These are phyloP conservation scores for Ancistrus triradiatus DNA, from an alignment of 2,113 vertebrate species.

Conservation along the genomic window DNA sequence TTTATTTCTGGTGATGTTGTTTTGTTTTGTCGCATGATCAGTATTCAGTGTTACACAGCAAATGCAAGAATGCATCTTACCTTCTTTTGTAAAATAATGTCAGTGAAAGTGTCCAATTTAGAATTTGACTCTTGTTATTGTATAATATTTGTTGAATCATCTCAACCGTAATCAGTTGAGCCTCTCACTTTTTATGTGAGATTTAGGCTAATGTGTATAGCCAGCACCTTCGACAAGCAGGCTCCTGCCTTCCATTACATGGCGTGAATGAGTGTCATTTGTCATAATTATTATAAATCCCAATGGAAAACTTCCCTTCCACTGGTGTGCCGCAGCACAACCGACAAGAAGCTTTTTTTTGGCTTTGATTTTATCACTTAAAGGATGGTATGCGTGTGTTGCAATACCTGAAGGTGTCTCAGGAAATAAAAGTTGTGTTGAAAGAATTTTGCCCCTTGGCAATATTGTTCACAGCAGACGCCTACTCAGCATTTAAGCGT, in stretches of 20 bases:
- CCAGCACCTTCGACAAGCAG: slow-evolving; percentile 1
- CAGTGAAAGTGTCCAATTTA: no score
- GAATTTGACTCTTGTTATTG: no score
- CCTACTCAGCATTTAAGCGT: slow-evolving; percentile 23
- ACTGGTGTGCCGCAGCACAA: neutral
- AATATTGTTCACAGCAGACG: neutral
- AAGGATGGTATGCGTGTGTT: neutral
- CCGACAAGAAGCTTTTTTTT: neutral
- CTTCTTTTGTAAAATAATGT: no score
- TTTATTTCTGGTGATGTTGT: no score
- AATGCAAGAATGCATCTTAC: no score
- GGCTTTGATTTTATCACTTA: neutral
- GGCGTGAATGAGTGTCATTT: neutral
- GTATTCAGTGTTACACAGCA: no score
- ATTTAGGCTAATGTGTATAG: neutral
- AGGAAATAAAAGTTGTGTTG: slow-evolving; percentile 16
- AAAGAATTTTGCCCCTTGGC: slow-evolving; percentile 23
- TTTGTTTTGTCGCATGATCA: no score
- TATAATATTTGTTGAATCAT: no score
- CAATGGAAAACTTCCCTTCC: neutral
- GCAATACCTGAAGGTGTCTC: slow-evolving; percentile 1
- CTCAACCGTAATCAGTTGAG: no score
- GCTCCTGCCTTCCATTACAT: neutral
- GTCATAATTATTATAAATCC: neutral
- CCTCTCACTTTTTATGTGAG: no score